A percentile compares a stretch with the other conserved stretches of the same genome.
These are phyloP conservation scores for Aphrophora alni DNA, from an alignment of 2,888 invertebrate genomes.

Conservation along the genomic window DNA sequence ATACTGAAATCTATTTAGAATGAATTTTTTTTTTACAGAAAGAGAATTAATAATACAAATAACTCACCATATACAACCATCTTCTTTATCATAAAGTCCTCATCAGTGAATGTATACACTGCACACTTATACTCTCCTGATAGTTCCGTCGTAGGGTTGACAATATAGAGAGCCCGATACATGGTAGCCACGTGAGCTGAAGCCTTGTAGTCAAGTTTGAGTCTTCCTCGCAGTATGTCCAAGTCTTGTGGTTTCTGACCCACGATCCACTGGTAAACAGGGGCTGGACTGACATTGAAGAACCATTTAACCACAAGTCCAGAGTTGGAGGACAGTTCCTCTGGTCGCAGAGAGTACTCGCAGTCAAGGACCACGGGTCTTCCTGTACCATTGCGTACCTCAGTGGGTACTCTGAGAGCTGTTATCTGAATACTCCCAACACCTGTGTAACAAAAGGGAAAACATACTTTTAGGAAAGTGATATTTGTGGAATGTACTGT, in stretches of 20 bases:
- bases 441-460: too few relatives aligned
- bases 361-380: slow-evolving; percentile 72
- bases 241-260: slow-evolving; percentile 66
- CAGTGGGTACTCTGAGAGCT: slow-evolving; percentile 62
- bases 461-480: too few relatives aligned
- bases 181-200: slow-evolving; percentile 71
- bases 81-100: slow-evolving; percentile 67
- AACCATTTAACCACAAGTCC: slow-evolving; percentile 81
- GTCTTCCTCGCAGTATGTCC: slow-evolving; percentile 40
- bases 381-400: slow-evolving; percentile 62
- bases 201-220: slow-evolving; percentile 69
- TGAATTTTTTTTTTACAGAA: too few relatives aligned
- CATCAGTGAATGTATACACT: slow-evolving; percentile 72
- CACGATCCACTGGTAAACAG: slow-evolving; percentile 82
- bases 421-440: slow-evolving; percentile 56
- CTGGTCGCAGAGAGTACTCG: slow-evolving; percentile 68
- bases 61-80: slow-evolving; percentile 75
- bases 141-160: slow-evolving; percentile 71
- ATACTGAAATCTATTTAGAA: too few relatives aligned
- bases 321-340: slow-evolving; percentile 60
- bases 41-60: too few relatives aligned
- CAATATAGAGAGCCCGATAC: slow-evolving; percentile 73
- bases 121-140: slow-evolving; percentile 77
- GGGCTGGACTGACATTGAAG: slow-evolving; percentile 67
- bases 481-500: too few relatives aligned